Evolutionary conservation across 1,140 invertebrate species (phyloP), one percentile per base, ranked within the genome.

Genomic region (Drosophila serrata): DNA sequence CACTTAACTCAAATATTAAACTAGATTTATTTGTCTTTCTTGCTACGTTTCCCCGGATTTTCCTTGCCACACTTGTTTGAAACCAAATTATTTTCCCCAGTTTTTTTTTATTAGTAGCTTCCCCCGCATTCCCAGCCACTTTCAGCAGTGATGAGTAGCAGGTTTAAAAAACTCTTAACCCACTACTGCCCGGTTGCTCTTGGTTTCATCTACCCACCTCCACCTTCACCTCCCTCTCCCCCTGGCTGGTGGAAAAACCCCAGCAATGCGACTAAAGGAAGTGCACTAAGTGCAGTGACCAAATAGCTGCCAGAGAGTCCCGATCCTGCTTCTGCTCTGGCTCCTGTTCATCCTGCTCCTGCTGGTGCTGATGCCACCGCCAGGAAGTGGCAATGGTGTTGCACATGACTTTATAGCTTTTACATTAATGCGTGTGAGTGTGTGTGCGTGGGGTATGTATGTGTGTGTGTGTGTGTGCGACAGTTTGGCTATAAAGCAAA

Each of bases 251-350:
- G 51, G 51, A 58, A 72, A 79, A 79, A 79, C 75, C 75, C 58
- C 58, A 79, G 75, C 58, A 78, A 78, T 87, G 75, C 72, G 79
- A 76, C 78, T 42, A 72, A 72, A 75, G 82, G 82, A 87, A 87
- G 82, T 87, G 70, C 75, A 74, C 82, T 87, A 87, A 87, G 84
- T 87, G 84, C 82, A 87, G 82, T 87, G 84, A 87, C 84, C 82
- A 87, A 87, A 82, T 68, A 76, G 79, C 78, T 79, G 69, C 75
- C 69, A 75, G 72, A 69, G 68, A 81, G 67, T 77, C 61, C 65
- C 40, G 48, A 77, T 33, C 53, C 40, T 27, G 49, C 62, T 61
- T 12, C 40, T 43, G 19, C 60, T 17, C 17, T 35, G 17, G 49
- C 48, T 65, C 40, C 67, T 70, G 51, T 53, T 19, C 35, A 40